Base-by-base conservation (phyloP, 2,113 vertebrate species). In the Phyllopteryx taeniolatus region DNA sequence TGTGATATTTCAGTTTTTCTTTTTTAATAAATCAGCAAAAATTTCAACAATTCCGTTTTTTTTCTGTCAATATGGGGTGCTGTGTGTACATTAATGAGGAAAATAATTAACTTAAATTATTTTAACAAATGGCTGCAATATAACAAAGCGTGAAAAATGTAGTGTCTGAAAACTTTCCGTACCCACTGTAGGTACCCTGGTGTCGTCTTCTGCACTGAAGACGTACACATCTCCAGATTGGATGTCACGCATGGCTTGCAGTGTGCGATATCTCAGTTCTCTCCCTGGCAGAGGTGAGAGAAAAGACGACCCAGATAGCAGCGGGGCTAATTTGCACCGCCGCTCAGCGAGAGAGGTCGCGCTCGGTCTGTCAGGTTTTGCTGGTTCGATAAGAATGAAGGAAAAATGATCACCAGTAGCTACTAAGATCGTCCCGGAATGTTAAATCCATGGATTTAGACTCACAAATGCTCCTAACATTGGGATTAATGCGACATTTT, bases 281-380 rank as follows among this genome's bases (percentile, higher is more conserved):
- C 49, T 61, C 31, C 31, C 59, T 8, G 31, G 31, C 31, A 14
- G 31, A 61, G 59, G 59, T 61, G 59, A 61, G 59, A 61, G 14
- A 61, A 61, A 31, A 35, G 59, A 13, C 59, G 31, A 61, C 59
- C 59, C 59, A 61, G 31, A 61, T 61, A 61, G 27, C 59, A 19
- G 14, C 31, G 12, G 59, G 59, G 31, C 59, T 61, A 61, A 61
- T 61, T 61, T 61, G 59, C 59, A 35, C 59, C 59, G 15, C 15
- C 59, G 59, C 59, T 35, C 59, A 8, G 31, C 15, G 7, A 17
- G 59, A 17, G 31, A 35, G 31, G 59, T 61, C 31, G 22, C 56
- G 27, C n/a, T 59, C 22, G 56, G 56, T 22, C 15, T 33, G 59
- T 17, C 59, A 35, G 31, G 33, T 35, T 31, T 6, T 6, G 56